Conservation (phyloP, 2,888 invertebrate species). For the Apantesis nais region DNA sequence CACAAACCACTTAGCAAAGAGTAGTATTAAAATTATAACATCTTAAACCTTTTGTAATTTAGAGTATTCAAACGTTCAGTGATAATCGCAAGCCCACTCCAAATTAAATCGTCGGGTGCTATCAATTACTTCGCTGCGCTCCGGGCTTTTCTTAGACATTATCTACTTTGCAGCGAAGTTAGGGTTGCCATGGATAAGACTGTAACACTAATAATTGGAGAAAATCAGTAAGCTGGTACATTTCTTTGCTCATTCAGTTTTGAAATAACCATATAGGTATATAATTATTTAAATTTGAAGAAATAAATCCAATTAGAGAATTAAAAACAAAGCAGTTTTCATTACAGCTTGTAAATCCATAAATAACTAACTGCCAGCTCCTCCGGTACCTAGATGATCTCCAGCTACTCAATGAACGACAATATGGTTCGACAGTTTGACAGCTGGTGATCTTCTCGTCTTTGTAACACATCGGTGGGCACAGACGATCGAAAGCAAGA, state of each 20-base stretch:
- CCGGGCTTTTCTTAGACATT: slow-evolving; percentile 51
- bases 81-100: slow-evolving; percentile 51
- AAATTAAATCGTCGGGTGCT: slow-evolving; percentile 59
- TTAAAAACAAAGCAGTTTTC: too few species aligned
- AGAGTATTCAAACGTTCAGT: slow-evolving; percentile 36
- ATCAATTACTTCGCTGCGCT: slow-evolving; percentile 56
- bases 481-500: too few species aligned
- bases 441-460: too few species aligned
- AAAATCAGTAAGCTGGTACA: too few species aligned
- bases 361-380: too few species aligned
- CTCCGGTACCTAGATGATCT: too few species aligned
- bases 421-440: too few species aligned
- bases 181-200: slow-evolving; percentile 11
- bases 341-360: too few species aligned
- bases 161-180: slow-evolving; percentile 42
- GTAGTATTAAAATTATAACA: slow-evolving; percentile 35
- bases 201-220: not conserved
- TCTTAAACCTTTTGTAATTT: slow-evolving; percentile 29
- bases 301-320: too few species aligned
- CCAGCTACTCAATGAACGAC: too few species aligned
- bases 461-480: too few species aligned
- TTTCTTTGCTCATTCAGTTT: too few species aligned
- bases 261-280: not conserved
- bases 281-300: not conserved
- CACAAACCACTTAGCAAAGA: slow-evolving; percentile 21